These are phyloP conservation scores for Tadarida brasiliensis DNA, from an alignment of 2,797 vertebrate genomes.

Conservation along the genomic window DNA sequence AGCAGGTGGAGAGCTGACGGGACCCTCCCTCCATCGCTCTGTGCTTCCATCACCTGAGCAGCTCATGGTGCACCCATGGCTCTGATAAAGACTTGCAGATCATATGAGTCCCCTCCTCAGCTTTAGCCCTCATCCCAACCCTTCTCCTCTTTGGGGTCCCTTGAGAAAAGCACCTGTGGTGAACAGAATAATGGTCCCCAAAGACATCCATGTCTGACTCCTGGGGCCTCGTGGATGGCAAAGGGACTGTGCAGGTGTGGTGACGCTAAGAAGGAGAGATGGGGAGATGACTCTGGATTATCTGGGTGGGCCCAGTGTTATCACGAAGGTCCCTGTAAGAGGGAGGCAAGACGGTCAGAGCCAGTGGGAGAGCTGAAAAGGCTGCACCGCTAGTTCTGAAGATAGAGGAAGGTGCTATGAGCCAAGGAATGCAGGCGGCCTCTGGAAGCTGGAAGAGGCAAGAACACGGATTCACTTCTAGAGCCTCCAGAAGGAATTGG, in stretches of 20 bases:
- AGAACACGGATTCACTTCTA: background rate
- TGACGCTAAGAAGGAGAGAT: background rate
- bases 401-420: background rate
- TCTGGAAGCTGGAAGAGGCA: background rate
- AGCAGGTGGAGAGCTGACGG: background rate
- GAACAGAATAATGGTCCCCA: background rate
- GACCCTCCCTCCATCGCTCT: background rate
- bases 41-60: background rate
- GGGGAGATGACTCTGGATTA: background rate
- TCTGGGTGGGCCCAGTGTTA: too few relatives aligned
- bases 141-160: background rate
- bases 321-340: background rate
- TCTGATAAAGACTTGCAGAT: background rate
- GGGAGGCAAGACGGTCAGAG: background rate
- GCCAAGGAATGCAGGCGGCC: fast-evolving
- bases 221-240: background rate
- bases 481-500: background rate
- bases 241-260: background rate
- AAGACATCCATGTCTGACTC: background rate
- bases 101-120: background rate
- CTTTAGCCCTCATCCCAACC: background rate
- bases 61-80: background rate
- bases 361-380: background rate
- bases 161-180: background rate
- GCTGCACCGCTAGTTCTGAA: background rate